Evolutionary conservation across 1,140 invertebrate genomes (phyloP).

Genomic region (Nasonia giraulti): DNA sequence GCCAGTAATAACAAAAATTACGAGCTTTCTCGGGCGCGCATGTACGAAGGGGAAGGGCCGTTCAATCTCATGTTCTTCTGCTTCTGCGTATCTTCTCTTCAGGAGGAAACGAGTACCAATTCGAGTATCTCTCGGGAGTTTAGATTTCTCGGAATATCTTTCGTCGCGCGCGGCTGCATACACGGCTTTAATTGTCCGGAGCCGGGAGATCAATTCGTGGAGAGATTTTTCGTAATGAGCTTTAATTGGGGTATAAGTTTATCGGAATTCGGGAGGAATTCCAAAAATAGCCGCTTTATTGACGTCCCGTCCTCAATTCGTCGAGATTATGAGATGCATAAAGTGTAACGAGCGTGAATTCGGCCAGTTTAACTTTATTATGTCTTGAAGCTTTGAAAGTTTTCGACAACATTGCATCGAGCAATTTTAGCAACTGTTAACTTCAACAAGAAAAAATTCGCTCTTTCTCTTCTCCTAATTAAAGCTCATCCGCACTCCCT

Average conservation of each 20-base stretch:
- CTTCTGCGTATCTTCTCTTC: not conserved
- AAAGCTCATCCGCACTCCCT: not conserved
- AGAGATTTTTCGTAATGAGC: slow-evolving; percentile 44
- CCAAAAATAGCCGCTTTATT: slow-evolving; percentile 26
- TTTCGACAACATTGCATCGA: too few species aligned
- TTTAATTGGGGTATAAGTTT: slow-evolving; percentile 13
- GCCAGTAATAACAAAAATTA: slow-evolving; percentile 41
- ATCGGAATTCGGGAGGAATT: not conserved
- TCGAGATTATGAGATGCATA: not conserved
- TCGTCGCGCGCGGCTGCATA: not conserved
- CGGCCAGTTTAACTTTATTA: too few species aligned
- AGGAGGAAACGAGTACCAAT: not conserved
- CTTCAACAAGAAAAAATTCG: too few species aligned
- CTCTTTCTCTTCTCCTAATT: too few species aligned
- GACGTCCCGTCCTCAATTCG: not conserved
- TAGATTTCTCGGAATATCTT: slow-evolving; percentile 42
- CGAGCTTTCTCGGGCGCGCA: not conserved
- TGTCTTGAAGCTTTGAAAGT: too few species aligned
- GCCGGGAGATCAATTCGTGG: slow-evolving; percentile 17
- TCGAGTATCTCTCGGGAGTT: not conserved
- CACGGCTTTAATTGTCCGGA: slow-evolving; percentile 20
- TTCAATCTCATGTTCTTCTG: slow-evolving; percentile 17
- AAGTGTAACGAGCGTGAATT: too few species aligned
- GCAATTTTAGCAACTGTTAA: too few species aligned
- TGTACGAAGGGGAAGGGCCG: not conserved